Evolutionary conservation across 2,888 invertebrate species (phyloP), one percentile per base, ranked within the genome.

Genomic region (Cinara cedri): DNA sequence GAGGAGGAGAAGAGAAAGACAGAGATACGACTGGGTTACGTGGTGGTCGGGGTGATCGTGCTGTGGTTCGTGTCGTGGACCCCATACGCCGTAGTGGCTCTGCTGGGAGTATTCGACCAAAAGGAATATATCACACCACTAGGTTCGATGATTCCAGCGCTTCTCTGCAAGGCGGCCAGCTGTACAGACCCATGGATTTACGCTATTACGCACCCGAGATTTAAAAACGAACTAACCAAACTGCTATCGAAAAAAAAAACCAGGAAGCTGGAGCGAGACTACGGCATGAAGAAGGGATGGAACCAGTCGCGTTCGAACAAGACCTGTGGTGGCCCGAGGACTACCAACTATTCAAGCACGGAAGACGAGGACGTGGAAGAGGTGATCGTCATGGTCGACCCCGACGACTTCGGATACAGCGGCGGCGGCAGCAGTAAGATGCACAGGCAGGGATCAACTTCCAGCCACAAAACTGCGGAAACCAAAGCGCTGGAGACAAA

Each of bases 11-110:
- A 91, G 84, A 88, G 89, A 46, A 90, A 90, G 84, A 91, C 90
- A n/a, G 93, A 93, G 86, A 85, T 92, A 14, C 83, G 84, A 54
- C 83, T 85, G 21, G 85, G 84, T 1, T 63, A 49, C n/a, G 88
- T 92, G 72, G 91, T 92, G 14, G 89, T 92, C 81, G 88, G 88
- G 26, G 90, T 93, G 0, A 91, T 93, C 81, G 88, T 88, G 0
- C 84, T 94, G 82, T 95, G 94, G 90, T 91, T 93, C 84, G 84
- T 91, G 13, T 91, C 94, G 0, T 95, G 94, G 94, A 92, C 93
- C 0, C 94, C 94, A 0, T 94, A 94, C 84, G 91, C 94, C 0
- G 86, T 91, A 0, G 90, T 94, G 0, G 90, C 94, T 16, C 87
- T 94, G 46, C 85, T 94, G 26, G 94, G 93, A 0, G 90, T 92